A percentile compares a stretch with the other conserved stretches of the same genome.
Evolutionary conservation across 2,888 invertebrate genomes (phyloP).

Genomic region (Pseudolycoriella hygida): DNA sequence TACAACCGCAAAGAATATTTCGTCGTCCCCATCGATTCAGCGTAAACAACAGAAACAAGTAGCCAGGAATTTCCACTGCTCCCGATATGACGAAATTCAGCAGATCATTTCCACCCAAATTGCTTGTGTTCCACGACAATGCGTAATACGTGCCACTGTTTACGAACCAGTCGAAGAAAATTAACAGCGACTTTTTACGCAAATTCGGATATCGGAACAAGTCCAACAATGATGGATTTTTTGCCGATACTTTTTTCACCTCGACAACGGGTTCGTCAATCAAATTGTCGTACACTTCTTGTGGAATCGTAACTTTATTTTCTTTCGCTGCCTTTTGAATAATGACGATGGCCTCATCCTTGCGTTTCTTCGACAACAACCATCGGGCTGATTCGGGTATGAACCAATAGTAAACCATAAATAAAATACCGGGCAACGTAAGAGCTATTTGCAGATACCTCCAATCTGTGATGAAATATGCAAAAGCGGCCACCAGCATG

Average conservation of each 20-base stretch:
- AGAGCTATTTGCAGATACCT: constrained; percentile 48
- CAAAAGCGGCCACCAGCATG: constrained; percentile 47
- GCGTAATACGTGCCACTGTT: constrained; percentile 65
- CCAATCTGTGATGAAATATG: constrained; percentile 50
- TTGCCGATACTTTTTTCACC: constrained; percentile 19
- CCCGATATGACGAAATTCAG: constrained; percentile 59
- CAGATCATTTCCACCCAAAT: constrained; percentile 50
- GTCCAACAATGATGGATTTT: constrained; percentile 36
- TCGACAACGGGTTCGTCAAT: constrained; percentile 29
- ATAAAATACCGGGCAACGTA: constrained; percentile 47
- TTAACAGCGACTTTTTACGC: constrained; percentile 42
- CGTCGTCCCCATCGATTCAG: constrained; percentile 54
- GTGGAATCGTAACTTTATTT: constrained; percentile 40
- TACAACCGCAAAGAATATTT: constrained; percentile 46
- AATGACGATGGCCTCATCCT: constrained; percentile 39
- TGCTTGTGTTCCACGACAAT: constrained; percentile 55
- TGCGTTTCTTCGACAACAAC: constrained; percentile 44
- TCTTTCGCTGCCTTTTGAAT: constrained; percentile 44
- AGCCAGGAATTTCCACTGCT: constrained; percentile 59
- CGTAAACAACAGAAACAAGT: constrained; percentile 42
- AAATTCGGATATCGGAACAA: constrained; percentile 45
- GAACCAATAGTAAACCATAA: constrained; percentile 55
- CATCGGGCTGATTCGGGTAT: constrained; percentile 60
- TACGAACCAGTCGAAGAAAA: constrained; percentile 63
- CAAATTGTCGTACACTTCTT: constrained; percentile 34